Conservation (phyloP, 64 coral and sea anemone genomes). For the Pocillopora verrucosa region DNA sequence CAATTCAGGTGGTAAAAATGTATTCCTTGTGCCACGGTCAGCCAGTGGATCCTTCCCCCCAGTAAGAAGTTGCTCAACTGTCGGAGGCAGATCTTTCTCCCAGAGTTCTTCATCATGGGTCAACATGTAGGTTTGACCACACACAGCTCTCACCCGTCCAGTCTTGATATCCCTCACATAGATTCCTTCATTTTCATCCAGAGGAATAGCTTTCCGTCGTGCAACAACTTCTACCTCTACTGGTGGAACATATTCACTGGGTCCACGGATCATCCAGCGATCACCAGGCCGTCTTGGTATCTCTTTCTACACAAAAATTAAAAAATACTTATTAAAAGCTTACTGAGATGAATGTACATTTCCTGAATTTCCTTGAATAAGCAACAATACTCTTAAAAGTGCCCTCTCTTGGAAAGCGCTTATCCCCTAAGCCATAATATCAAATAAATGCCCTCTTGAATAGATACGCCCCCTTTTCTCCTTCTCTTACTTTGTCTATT, state of each 20-base stretch:
- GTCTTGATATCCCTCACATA: slow-evolving; percentile 98
- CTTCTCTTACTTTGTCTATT: no score
- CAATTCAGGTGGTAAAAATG: background rate
- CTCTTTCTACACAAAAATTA: slow-evolving; percentile 54
- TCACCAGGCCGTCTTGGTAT: slow-evolving; percentile 79
- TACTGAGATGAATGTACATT: background rate
- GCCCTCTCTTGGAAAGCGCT: no score
- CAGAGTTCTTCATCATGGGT: slow-evolving; percentile 97
- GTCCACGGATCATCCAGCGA: slow-evolving; percentile 98
- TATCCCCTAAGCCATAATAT: no score
- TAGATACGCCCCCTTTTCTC: no score
- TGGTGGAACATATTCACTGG: slow-evolving; percentile 93
- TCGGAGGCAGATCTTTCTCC: slow-evolving; percentile 88
- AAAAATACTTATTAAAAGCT: background rate
- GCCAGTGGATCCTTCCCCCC: slow-evolving; percentile 96
- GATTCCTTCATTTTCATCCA: slow-evolving; percentile 98
- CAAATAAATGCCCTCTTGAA: no score
- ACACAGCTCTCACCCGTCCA: slow-evolving; percentile 92
- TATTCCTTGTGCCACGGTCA: slow-evolving; percentile 78
- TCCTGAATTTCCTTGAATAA: no score
- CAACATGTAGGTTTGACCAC: slow-evolving; percentile 97
- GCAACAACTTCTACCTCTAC: slow-evolving; percentile 92
- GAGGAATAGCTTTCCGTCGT: slow-evolving; percentile 86
- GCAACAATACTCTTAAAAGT: no score
- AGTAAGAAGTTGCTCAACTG: slow-evolving; percentile 80